A percentile compares a stretch with the other conserved stretches of the same genome.
Evolutionary conservation across 2,797 vertebrate species (phyloP).

Genomic region (Cossypha polioptera): DNA sequence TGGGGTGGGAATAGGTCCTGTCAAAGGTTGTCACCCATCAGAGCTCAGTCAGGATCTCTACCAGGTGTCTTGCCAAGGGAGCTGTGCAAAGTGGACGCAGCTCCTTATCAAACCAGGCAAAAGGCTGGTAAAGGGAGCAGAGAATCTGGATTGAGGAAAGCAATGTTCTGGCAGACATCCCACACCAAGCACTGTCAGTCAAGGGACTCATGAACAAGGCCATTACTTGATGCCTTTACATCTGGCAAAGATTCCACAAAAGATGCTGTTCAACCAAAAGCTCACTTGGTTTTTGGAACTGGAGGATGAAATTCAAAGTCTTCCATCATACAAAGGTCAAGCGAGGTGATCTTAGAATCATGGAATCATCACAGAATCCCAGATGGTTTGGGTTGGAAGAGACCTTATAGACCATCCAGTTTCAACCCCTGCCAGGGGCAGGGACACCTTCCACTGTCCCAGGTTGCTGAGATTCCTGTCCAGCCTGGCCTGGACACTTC

Average conservation of each 20-base stretch:
- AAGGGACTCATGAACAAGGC: neutral
- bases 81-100: neutral
- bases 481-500: neutral
- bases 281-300: neutral
- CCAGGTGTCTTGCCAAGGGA: neutral
- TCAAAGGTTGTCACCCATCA: rapidly evolving
- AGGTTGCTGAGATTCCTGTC: neutral
- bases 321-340: neutral
- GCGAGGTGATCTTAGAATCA: neutral
- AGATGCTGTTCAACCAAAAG: neutral
- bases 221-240: neutral
- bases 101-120: neutral
- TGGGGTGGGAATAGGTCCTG: neutral
- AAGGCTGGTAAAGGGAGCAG: neutral
- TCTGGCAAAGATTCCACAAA: neutral
- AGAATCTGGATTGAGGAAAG: neutral
- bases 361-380: rapidly evolving
- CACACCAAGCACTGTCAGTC: neutral
- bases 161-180: neutral
- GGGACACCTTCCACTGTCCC: neutral
- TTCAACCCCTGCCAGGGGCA: neutral
- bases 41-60: neutral
- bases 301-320: neutral
- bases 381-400: neutral
- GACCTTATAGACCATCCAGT: neutral